phyloP scores from a whole-genome alignment of 2,888 invertebrate species.

The Heliconius erato region DNA sequence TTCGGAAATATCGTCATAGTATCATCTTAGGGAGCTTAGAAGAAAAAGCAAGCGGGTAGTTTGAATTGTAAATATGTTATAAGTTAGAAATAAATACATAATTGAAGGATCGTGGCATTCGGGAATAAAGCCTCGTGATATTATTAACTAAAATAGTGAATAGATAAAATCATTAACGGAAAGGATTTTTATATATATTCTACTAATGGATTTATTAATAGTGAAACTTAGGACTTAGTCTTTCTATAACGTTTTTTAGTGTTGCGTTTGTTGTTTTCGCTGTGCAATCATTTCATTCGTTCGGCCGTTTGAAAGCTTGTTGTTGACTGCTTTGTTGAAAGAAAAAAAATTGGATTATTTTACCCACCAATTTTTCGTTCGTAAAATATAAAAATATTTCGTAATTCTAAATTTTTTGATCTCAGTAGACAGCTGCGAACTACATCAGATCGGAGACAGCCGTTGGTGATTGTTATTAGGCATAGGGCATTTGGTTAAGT shows the following conservation, averaged over 20 bases:
- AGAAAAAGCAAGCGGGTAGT: conserved; percentile 81
- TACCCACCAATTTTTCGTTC: conserved; percentile 67
- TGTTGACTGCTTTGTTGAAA: conserved; percentile 74
- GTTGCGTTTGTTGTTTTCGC: conserved; percentile 84
- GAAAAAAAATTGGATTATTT: conserved; percentile 55
- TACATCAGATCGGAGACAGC: conserved; percentile 75
- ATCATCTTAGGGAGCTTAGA: conserved; percentile 78
- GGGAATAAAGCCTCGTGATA: conserved; percentile 84
- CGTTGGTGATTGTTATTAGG: conserved; percentile 78
- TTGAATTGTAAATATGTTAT: conserved; percentile 82
- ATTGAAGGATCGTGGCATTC: conserved; percentile 79
- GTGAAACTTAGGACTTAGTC: conserved; percentile 81
- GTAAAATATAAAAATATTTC: conserved; percentile 61
- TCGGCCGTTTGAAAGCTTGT: conserved; percentile 74
- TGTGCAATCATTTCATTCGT: conserved; percentile 79
- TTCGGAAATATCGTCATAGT: conserved; percentile 61
- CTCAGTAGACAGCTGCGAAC: conserved; percentile 81
- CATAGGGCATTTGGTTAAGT: conserved; percentile 76
- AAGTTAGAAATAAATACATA: conserved; percentile 75
- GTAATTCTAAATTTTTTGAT: conserved; percentile 78
- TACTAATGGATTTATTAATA: conserved; percentile 84
- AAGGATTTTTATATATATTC: conserved; percentile 86
- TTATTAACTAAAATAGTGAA: conserved; percentile 83
- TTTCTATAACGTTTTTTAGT: conserved; percentile 72
- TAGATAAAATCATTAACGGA: conserved; percentile 85